Conservation (phyloP, 2,797 vertebrate genomes). For the Pelodytes ibericus region DNA sequence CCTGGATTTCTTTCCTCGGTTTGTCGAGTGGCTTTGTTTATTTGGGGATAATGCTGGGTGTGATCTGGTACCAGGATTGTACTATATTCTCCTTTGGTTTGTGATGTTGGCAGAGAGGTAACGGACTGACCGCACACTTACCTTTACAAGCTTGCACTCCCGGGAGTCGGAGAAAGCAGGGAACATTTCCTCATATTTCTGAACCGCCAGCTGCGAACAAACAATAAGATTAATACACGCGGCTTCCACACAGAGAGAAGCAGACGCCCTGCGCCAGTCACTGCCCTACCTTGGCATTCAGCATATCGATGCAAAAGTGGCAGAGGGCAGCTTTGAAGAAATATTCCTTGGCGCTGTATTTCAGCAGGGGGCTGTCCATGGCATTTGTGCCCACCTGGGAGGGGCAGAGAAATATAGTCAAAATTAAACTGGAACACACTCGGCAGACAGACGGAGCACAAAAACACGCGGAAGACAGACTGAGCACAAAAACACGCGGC, state of each 20-base stretch:
- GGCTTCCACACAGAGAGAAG: neutral
- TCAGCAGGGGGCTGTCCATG: conserved; percentile 91
- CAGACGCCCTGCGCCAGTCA: neutral
- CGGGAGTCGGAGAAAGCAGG: conserved; percentile 84
- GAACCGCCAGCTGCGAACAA: conserved; percentile 71
- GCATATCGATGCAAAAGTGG: conserved; percentile 92
- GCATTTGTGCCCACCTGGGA: conserved; percentile 83
- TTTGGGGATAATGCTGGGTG: too few species aligned
- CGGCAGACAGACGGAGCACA: too few species aligned
- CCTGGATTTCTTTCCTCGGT: too few species aligned
- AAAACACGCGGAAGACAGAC: too few species aligned
- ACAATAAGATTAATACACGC: neutral
- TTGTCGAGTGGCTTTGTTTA: too few species aligned
- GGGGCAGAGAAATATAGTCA: too few species aligned
- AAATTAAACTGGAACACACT: too few species aligned
- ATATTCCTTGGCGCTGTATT: conserved; percentile 92
- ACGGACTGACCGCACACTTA: too few species aligned
- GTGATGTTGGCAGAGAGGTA: too few species aligned
- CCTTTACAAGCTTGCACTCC: conserved; percentile 86
- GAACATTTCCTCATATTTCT: conserved; percentile 87
- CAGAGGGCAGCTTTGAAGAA: conserved; percentile 91
- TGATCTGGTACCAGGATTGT: too few species aligned
- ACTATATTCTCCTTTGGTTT: too few species aligned
- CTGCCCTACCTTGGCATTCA: conserved; percentile 83
- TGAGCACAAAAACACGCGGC: too few species aligned